Evolutionary conservation across 2,888 invertebrate species (phyloP).

Genomic region (Aphrophora alni): DNA sequence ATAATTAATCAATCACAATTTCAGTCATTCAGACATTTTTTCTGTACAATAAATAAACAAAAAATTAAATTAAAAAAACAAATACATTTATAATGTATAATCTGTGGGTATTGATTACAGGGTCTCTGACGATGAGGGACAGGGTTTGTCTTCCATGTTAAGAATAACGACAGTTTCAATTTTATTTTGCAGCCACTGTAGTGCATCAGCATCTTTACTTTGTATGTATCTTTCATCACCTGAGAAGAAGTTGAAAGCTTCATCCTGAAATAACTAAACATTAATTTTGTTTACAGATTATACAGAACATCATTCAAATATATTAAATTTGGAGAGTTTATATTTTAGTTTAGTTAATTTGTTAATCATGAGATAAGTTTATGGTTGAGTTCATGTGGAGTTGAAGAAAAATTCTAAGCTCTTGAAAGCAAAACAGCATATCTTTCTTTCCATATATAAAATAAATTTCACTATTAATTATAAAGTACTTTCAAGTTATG

Average conservation of each 20-base stretch:
- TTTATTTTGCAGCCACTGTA: slow-evolving; percentile 75
- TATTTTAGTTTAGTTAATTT: no score
- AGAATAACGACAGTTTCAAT: slow-evolving; percentile 77
- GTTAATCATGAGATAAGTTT: no score
- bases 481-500: no score
- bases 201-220: slow-evolving; percentile 66
- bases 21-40: neutral
- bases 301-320: no score
- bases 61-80: no score
- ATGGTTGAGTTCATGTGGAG: no score
- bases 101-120: neutral
- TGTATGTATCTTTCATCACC: slow-evolving; percentile 72
- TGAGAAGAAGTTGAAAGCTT: slow-evolving; percentile 64
- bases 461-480: no score
- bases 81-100: neutral
- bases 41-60: neutral
- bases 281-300: no score
- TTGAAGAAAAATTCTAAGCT: no score
- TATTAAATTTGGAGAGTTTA: no score
- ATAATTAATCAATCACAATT: neutral
- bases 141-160: slow-evolving; percentile 75
- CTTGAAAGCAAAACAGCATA: no score
- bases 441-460: no score
- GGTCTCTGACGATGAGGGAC: slow-evolving; percentile 53
- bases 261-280: slow-evolving; percentile 59